A percentile compares a stretch with the other conserved stretches of the same genome.
Evolutionary conservation across 2,113 vertebrate genomes (phyloP).

Genomic region (Eleginops maclovinus): DNA sequence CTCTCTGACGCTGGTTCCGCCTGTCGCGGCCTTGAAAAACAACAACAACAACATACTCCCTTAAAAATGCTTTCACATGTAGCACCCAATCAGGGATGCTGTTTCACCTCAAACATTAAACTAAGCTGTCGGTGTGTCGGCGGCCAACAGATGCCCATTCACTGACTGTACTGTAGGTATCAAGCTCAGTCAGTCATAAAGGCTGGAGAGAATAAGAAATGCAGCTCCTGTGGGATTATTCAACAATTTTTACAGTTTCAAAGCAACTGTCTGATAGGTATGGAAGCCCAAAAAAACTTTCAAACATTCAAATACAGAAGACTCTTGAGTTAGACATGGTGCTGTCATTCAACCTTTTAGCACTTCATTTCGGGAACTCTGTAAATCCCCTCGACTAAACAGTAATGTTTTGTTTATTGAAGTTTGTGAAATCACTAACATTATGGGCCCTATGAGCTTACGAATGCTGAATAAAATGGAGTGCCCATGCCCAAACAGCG

Average conservation of each 20-base stretch:
- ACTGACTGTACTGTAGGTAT: constrained; percentile 38
- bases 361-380: neutral
- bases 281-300: no score
- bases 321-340: neutral
- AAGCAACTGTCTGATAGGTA: neutral
- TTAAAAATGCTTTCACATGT: constrained; percentile 47
- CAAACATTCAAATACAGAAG: neutral
- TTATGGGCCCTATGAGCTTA: constrained; percentile 27
- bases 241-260: constrained; percentile 14
- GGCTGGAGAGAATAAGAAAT: constrained; percentile 11
- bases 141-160: constrained; percentile 74
- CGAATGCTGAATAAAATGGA: constrained; percentile 20
- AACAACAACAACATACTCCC: constrained; percentile 62
- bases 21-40: constrained; percentile 58
- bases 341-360: constrained; percentile 24
- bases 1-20: constrained; percentile 66
- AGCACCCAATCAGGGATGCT: constrained; percentile 57
- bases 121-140: constrained; percentile 39
- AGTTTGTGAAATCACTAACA: constrained; percentile 17
- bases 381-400: constrained; percentile 33
- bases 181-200: constrained; percentile 44
- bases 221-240: constrained; percentile 13
- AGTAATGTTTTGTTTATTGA: constrained; percentile 37
- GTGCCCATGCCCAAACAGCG: constrained; percentile 1
- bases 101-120: constrained; percentile 60